Percentiles rank a stretch among this genome's conserved stretches.
phyloP scores from a whole-genome alignment of 2,113 vertebrate species.

The Paratilapia polleni region DNA sequence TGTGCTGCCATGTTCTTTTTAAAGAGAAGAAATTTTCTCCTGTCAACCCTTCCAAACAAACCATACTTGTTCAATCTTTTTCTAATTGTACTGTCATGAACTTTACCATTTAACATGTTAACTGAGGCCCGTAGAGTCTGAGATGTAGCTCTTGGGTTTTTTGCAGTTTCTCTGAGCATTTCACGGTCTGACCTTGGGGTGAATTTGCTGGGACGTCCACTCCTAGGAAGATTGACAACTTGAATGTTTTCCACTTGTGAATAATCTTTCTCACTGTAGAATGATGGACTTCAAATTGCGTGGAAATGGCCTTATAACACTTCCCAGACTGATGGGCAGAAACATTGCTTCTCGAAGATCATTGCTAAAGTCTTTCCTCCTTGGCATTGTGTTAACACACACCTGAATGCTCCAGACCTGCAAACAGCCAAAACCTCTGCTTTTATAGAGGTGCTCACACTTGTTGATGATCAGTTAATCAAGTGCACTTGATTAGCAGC shows the following conservation, averaged over 20 bases:
- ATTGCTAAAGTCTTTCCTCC: not conserved
- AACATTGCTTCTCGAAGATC: no score
- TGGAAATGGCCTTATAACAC: not conserved
- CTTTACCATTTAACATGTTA: not conserved
- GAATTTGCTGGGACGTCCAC: not conserved
- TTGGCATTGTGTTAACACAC: not conserved
- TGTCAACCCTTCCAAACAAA: not conserved
- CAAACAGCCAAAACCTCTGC: not conserved
- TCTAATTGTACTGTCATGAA: not conserved
- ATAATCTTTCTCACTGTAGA: not conserved
- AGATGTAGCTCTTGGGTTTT: not conserved
- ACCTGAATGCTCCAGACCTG: not conserved
- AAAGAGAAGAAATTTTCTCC: not conserved
- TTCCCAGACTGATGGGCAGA: rapidly evolving
- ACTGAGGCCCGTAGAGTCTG: not conserved
- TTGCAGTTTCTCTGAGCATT: not conserved
- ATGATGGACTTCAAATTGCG: not conserved
- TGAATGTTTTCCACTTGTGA: not conserved
- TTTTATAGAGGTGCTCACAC: not conserved
- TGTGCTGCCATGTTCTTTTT: not conserved
- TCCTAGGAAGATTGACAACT: not conserved
- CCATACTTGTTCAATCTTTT: not conserved
- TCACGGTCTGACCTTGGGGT: not conserved
- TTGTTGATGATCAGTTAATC: not conserved
- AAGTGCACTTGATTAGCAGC: not conserved